Evolutionary conservation across 92 coral and sea anemone genomes (phyloP), one percentile per base, ranked within the genome.

Genomic region (Montipora capitata): DNA sequence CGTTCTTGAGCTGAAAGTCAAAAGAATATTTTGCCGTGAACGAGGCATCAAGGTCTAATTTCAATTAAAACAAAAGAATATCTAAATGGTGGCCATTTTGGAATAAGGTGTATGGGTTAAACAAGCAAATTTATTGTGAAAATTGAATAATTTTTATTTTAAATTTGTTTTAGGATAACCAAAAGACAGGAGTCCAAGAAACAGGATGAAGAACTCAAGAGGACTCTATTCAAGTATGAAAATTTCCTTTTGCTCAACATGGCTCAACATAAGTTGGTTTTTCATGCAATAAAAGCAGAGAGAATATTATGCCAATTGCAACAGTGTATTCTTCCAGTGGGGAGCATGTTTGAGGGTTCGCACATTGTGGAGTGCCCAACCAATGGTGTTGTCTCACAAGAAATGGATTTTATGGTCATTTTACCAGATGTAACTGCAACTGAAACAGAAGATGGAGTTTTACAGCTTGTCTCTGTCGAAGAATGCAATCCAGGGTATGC

Each of bases 401-500:
- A 81, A 71, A 81, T 81, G 86, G 86, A 81, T 42, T 54, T 69
- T 57, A 81, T 81, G 78, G 68, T 81, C 56, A 16, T 81, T 57
- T 70, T 81, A 9, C 86, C 86, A 9, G 78, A 71, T 39, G 77
- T 54, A 49, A 81, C 18, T 40, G 86, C 78, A 0, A 56, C 41
- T 68, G 86, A 69, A 81, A 12, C 56, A 9, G 77, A 71, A 14
- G 72, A 42, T 40, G 67, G 42, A 68, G 69, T 72, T n/a, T 59
- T 81, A n/a, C 67, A 81, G 77, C 42, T 52, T 81, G 77, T 16
- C 58, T 81, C 86, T 0, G 7, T 81, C 4, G 86, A 81, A 81
- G 86, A 77, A 38, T 54, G n/a, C 48, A 81, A 81, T 41, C 86
- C 86, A n/a, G 86, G 86, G 11, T 81, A 81, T 70, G 86, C 70